Conservation (phyloP, 2,888 invertebrate species). For the Flabesymbios commensalis region DNA sequence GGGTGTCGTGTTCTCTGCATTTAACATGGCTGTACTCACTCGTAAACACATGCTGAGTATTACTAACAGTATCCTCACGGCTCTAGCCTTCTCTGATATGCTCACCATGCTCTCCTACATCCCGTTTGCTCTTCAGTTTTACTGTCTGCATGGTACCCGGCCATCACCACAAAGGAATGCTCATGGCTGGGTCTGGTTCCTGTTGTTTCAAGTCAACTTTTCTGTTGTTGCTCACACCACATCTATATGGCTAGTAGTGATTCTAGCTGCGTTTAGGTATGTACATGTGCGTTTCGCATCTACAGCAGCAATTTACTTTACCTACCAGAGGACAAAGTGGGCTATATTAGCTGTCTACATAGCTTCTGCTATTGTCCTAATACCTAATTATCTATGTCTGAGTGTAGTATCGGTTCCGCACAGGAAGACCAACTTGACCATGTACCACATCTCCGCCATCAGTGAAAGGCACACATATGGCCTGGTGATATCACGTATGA, state of each 20-base stretch:
- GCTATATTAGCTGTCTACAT: constrained; percentile 80
- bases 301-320: background rate
- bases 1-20: constrained; percentile 85
- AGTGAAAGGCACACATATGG: background rate
- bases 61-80: constrained; percentile 85
- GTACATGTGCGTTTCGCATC: constrained; percentile 24
- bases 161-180: constrained; percentile 46
- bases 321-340: constrained; percentile 42
- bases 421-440: background rate
- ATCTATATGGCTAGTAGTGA: constrained; percentile 89
- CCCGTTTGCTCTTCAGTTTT: constrained; percentile 78
- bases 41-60: constrained; percentile 85
- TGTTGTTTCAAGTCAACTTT: constrained; percentile 81
- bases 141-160: constrained; percentile 33
- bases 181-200: constrained; percentile 59
- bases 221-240: constrained; percentile 86
- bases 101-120: constrained; percentile 87
- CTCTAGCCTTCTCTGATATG: constrained; percentile 85
- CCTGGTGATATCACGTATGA: background rate
- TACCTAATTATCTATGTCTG: constrained; percentile 80
- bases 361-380: constrained; percentile 82
- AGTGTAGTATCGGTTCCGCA: background rate
- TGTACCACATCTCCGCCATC: background rate
- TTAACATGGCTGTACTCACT: constrained; percentile 84
- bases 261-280: constrained; percentile 88